Percentiles rank a stretch among this genome's conserved stretches.
Conservation (phyloP, 2,113 vertebrate species). For the Hoplias malabaricus region DNA sequence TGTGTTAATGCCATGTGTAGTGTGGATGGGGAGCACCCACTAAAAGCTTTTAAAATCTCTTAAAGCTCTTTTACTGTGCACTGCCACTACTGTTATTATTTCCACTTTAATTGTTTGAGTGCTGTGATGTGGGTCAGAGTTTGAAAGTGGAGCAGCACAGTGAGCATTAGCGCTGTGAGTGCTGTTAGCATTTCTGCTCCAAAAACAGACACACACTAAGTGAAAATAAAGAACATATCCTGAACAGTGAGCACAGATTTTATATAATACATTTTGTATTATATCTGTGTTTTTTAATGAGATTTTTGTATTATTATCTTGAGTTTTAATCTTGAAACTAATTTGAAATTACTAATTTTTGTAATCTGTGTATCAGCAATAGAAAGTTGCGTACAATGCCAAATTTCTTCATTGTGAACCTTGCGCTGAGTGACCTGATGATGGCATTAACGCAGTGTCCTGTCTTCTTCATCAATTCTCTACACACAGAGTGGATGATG, state of each 20-base stretch:
- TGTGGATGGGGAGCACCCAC: background rate
- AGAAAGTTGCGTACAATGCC: slow-evolving; percentile 84
- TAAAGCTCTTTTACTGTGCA: background rate
- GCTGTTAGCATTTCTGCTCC: too few species aligned
- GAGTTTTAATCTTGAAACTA: too few species aligned
- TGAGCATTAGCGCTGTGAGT: too few species aligned
- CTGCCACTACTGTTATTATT: too few species aligned
- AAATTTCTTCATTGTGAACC: slow-evolving; percentile 88
- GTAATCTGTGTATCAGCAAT: slow-evolving; percentile 75
- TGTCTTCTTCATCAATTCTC: slow-evolving; percentile 86
- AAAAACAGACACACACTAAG: too few species aligned
- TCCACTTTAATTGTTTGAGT: slow-evolving; percentile 6
- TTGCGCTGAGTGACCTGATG: slow-evolving; percentile 87
- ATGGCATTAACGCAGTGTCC: slow-evolving; percentile 92
- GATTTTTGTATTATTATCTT: too few species aligned
- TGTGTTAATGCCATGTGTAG: background rate
- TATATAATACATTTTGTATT: too few species aligned
- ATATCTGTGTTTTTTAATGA: too few species aligned
- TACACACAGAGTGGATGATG: slow-evolving; percentile 89
- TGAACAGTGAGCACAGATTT: too few species aligned
- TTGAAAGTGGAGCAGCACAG: background rate
- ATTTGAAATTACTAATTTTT: too few species aligned
- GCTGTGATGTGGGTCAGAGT: background rate
- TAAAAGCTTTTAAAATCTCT: background rate
- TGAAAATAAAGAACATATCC: too few species aligned